Evolutionary conservation across 2,888 invertebrate species (phyloP).

Genomic region (Synergus itoensis): DNA sequence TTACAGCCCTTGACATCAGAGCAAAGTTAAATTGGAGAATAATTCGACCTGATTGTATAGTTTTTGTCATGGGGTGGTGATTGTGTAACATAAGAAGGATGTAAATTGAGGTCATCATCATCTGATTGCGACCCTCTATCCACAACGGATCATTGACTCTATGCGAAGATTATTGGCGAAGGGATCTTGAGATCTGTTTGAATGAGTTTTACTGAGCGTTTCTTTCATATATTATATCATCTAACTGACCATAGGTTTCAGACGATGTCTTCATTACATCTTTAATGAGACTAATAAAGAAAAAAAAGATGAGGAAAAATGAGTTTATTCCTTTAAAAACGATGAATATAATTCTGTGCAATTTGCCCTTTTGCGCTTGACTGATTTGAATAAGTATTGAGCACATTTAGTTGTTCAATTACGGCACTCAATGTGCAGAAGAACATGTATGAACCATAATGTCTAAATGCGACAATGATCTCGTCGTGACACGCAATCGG

Average conservation of each 20-base stretch:
- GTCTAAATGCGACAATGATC: slow-evolving; percentile 58
- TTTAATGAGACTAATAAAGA: not conserved
- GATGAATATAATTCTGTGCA: slow-evolving; percentile 9
- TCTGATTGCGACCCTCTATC: slow-evolving; percentile 39
- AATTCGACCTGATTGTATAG: not conserved
- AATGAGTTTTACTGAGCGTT: not conserved
- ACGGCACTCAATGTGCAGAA: not conserved
- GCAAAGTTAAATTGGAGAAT: slow-evolving; percentile 2
- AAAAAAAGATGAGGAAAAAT: not conserved
- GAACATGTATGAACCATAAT: slow-evolving; percentile 33
- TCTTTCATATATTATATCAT: not conserved
- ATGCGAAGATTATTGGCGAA: slow-evolving; percentile 40
- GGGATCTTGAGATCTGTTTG: slow-evolving; percentile 32
- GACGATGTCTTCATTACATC: not conserved
- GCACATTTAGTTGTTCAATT: slow-evolving; percentile 19
- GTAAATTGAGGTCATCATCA: slow-evolving; percentile 59
- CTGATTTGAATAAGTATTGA: slow-evolving; percentile 20
- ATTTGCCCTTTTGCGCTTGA: slow-evolving; percentile 1
- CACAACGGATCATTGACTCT: slow-evolving; percentile 39
- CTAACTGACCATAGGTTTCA: not conserved
- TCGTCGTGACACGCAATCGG: slow-evolving; percentile 27
- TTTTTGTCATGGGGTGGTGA: not conserved
- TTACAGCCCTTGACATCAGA: not conserved
- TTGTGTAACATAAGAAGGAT: slow-evolving; percentile 25
- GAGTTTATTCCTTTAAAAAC: not conserved